These are phyloP conservation scores for Morone saxatilis DNA, from an alignment of 2,113 vertebrate genomes.

Conservation along the genomic window DNA sequence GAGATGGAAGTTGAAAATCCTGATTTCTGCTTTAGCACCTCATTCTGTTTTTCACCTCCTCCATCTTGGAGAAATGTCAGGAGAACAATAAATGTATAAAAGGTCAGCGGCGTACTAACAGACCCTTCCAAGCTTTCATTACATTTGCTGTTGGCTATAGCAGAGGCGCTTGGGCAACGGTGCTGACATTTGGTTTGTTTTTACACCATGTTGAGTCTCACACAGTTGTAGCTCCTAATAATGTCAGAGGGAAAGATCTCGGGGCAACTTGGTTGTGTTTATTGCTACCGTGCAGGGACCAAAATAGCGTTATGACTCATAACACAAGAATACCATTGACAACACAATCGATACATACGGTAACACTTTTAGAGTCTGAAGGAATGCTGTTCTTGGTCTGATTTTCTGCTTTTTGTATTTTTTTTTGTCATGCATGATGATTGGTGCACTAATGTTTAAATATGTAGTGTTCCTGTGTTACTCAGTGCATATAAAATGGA, in stretches of 20 bases:
- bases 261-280: slow-evolving; percentile 72
- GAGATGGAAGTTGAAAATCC: slow-evolving; percentile 68
- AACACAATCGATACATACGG: slow-evolving; percentile 73
- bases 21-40: slow-evolving; percentile 73
- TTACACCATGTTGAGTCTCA: slow-evolving; percentile 82
- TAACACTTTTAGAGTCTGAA: slow-evolving; percentile 35
- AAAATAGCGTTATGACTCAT: slow-evolving; percentile 61
- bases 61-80: slow-evolving; percentile 85
- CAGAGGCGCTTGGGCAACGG: slow-evolving; percentile 75
- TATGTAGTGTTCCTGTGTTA: not conserved
- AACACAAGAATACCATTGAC: slow-evolving; percentile 58
- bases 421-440: slow-evolving; percentile 8
- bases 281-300: slow-evolving; percentile 76
- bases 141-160: slow-evolving; percentile 78
- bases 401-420: slow-evolving; percentile 16
- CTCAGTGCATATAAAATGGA: not conserved
- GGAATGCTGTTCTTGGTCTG: slow-evolving; percentile 20
- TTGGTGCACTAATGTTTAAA: not conserved
- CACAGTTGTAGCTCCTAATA: slow-evolving; percentile 83
- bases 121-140: slow-evolving; percentile 83
- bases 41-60: slow-evolving; percentile 73
- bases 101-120: slow-evolving; percentile 85
- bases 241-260: slow-evolving; percentile 83
- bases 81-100: slow-evolving; percentile 82
- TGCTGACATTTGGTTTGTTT: slow-evolving; percentile 88